These are phyloP conservation scores for Drosophila flavopinicola DNA, from an alignment of 2,888 invertebrate genomes.

Conservation along the genomic window DNA sequence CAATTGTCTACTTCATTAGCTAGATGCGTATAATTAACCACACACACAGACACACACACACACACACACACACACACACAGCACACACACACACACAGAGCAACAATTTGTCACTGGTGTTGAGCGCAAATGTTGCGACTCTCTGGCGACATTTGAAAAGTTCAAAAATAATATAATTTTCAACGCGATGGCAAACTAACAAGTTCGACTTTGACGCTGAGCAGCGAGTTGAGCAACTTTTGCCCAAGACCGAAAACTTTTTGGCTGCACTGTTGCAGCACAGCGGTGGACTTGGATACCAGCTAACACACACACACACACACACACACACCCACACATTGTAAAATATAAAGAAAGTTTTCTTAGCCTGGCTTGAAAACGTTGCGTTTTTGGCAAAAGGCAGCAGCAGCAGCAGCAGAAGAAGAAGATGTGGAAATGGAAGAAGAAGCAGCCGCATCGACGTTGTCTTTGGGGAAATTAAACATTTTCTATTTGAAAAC, in stretches of 20 bases:
- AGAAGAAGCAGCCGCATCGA: constrained; percentile 50
- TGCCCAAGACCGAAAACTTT: constrained; percentile 55
- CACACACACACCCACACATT: constrained; percentile 29
- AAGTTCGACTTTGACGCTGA: constrained; percentile 65
- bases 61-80: constrained; percentile 8
- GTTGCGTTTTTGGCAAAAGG: constrained; percentile 60
- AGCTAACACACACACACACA: constrained; percentile 15
- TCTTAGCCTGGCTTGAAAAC: constrained; percentile 61
- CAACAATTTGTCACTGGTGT: constrained; percentile 62
- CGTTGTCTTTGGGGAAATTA: constrained; percentile 81
- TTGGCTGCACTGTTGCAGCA: constrained; percentile 68
- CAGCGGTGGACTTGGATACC: constrained; percentile 26
- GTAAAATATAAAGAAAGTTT: constrained; percentile 68
- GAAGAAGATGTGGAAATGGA: too few relatives aligned
- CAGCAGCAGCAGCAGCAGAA: constrained; percentile 47
- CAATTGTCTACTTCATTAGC: constrained; percentile 57
- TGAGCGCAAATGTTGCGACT: constrained; percentile 47
- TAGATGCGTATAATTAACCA: constrained; percentile 56
- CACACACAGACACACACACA: constrained; percentile 15
- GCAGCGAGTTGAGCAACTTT: constrained; percentile 45
- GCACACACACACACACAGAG: constrained; percentile 16
- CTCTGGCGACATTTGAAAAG: constrained; percentile 78
- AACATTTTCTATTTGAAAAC: constrained; percentile 81
- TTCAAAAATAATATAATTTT: constrained; percentile 79
- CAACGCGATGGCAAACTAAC: constrained; percentile 74